These are phyloP conservation scores for Kryptopterus vitreolus DNA, from an alignment of 2,797 vertebrate species.

Conservation along the genomic window DNA sequence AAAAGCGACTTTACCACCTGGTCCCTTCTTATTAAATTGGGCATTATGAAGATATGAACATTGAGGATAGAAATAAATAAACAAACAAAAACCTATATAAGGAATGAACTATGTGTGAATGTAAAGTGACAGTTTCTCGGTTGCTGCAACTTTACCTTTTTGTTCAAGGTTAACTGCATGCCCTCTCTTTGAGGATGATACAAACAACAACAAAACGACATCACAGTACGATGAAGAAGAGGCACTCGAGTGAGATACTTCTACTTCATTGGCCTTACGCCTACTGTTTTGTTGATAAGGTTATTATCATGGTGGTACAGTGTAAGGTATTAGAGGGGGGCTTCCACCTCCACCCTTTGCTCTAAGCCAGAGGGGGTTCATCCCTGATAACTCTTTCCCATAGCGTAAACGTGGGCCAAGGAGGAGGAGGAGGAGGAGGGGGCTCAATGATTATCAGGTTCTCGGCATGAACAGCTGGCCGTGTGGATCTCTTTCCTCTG, in stretches of 20 bases:
- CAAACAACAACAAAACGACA: too few species aligned
- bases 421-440: slow-evolving; percentile 54
- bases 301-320: slow-evolving; percentile 52
- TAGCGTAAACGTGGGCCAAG: slow-evolving; percentile 32
- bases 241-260: neutral
- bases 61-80: neutral
- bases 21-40: neutral
- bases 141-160: neutral
- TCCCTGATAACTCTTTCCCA: slow-evolving; percentile 51
- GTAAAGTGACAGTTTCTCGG: neutral
- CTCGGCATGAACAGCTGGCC: slow-evolving; percentile 55
- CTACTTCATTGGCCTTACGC: slow-evolving; percentile 22
- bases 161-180: too few species aligned
- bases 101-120: neutral
- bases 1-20: too few species aligned
- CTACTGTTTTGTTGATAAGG: slow-evolving; percentile 52
- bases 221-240: too few species aligned
- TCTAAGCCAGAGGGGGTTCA: slow-evolving; percentile 30
- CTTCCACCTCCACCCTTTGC: slow-evolving; percentile 48
- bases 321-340: slow-evolving; percentile 27
- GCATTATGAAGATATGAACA: neutral
- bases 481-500: slow-evolving; percentile 50
- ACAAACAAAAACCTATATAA: neutral
- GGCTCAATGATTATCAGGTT: slow-evolving; percentile 55
- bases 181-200: too few species aligned